A percentile compares a stretch with the other conserved stretches of the same genome.
Evolutionary conservation across 2,888 invertebrate genomes (phyloP).

Genomic region (Trachelus troglodyta): DNA sequence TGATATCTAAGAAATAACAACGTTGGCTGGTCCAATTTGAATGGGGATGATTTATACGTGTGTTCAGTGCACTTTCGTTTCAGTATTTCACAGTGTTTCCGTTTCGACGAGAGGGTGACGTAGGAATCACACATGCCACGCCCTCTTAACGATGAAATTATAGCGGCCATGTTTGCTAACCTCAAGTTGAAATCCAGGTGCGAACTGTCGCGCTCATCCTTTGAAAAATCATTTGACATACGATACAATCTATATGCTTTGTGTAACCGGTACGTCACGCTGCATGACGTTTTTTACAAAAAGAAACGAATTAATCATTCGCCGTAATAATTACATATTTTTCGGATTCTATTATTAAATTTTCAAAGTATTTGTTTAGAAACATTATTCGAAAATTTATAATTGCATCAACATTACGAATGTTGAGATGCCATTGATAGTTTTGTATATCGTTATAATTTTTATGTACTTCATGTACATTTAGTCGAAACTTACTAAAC

Average conservation of each 20-base stretch:
- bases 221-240: constrained; percentile 1
- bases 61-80: not conserved
- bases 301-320: not conserved
- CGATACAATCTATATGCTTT: not conserved
- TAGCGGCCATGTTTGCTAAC: constrained; percentile 46
- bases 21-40: not conserved
- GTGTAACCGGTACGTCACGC: not conserved
- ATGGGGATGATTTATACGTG: not conserved
- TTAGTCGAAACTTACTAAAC: not conserved
- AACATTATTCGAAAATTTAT: not conserved
- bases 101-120: constrained; percentile 7
- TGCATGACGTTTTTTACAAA: not conserved
- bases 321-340: not conserved
- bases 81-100: constrained; percentile 6
- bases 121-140: constrained; percentile 38
- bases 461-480: not conserved
- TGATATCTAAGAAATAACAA: not conserved
- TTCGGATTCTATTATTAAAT: not conserved
- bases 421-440: not conserved
- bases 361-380: not conserved
- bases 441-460: not conserved
- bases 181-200: constrained; percentile 37
- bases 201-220: constrained; percentile 24
- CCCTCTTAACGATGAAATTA: constrained; percentile 48
- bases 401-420: not conserved